These are phyloP conservation scores for Nasonia longicornis DNA, from an alignment of 1,140 invertebrate genomes.

Conservation along the genomic window DNA sequence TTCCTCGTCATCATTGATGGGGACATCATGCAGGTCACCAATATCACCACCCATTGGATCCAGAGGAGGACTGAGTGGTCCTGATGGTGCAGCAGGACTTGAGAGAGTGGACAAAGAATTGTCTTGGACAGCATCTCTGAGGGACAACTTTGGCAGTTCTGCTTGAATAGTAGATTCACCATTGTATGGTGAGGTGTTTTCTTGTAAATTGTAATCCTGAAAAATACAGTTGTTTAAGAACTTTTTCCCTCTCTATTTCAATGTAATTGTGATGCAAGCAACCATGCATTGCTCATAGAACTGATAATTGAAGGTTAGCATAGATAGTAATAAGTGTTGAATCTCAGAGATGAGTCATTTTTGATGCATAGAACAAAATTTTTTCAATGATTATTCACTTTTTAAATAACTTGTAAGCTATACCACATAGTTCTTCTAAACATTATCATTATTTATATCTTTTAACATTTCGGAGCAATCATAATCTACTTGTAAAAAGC, in stretches of 20 bases:
- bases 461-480: too few species aligned
- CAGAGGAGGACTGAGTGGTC: slow-evolving; percentile 61
- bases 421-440: too few species aligned
- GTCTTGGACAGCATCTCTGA: slow-evolving; percentile 60
- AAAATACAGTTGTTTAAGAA: slow-evolving; percentile 16
- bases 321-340: too few species aligned
- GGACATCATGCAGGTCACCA: slow-evolving; percentile 66
- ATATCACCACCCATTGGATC: slow-evolving; percentile 59
- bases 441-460: too few species aligned
- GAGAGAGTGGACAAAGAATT: slow-evolving; percentile 63
- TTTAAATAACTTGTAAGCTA: too few species aligned
- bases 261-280: too few species aligned
- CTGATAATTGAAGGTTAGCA: too few species aligned
- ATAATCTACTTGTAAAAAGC: too few species aligned
- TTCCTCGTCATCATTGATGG: slow-evolving; percentile 63
- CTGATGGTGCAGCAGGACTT: slow-evolving; percentile 56
- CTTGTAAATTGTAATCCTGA: slow-evolving; percentile 60
- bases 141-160: slow-evolving; percentile 63
- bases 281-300: too few species aligned
- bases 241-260: background rate
- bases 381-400: too few species aligned
- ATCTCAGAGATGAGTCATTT: too few species aligned
- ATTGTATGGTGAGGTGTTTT: slow-evolving; percentile 59
- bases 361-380: too few species aligned
- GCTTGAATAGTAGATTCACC: slow-evolving; percentile 58